These are phyloP conservation scores for Phortica variegata DNA, from an alignment of 1,140 invertebrate species.

Conservation along the genomic window DNA sequence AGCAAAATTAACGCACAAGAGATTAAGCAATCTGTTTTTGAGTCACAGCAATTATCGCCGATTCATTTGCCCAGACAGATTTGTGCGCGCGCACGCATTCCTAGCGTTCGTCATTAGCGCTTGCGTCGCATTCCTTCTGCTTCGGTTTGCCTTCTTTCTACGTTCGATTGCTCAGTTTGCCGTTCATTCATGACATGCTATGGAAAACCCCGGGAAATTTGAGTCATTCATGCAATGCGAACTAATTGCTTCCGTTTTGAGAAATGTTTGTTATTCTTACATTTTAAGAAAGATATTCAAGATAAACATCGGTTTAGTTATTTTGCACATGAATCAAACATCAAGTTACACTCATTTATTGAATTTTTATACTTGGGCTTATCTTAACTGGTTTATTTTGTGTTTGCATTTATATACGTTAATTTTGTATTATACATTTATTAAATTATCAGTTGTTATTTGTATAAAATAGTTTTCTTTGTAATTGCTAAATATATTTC, in stretches of 20 bases:
- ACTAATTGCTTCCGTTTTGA: constrained; percentile 36
- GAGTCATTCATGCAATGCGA: constrained; percentile 16
- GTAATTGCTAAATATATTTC: constrained; percentile 5
- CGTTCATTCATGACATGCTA: constrained; percentile 32
- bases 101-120: constrained; percentile 28
- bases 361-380: constrained; percentile 20
- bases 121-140: constrained; percentile 3
- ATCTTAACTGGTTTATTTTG: too few species aligned
- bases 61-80: constrained; percentile 33
- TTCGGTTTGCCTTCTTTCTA: constrained; percentile 9
- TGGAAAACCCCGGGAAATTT: constrained; percentile 44
- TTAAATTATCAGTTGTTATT: constrained; percentile 9
- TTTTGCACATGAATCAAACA: constrained; percentile 45
- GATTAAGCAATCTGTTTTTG: constrained; percentile 13
- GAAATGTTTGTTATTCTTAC: too few species aligned
- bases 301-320: constrained; percentile 17
- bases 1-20: too few species aligned
- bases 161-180: constrained; percentile 4
- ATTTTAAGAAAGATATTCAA: too few species aligned
- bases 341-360: constrained; percentile 40
- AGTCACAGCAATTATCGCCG: constrained; percentile 32
- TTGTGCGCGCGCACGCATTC: constrained; percentile 16
- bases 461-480: constrained; percentile 16
- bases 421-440: constrained; percentile 9
- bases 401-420: constrained; percentile 20